phyloP scores from a whole-genome alignment of 2,888 invertebrate species.

The Sussaba pulchella region DNA sequence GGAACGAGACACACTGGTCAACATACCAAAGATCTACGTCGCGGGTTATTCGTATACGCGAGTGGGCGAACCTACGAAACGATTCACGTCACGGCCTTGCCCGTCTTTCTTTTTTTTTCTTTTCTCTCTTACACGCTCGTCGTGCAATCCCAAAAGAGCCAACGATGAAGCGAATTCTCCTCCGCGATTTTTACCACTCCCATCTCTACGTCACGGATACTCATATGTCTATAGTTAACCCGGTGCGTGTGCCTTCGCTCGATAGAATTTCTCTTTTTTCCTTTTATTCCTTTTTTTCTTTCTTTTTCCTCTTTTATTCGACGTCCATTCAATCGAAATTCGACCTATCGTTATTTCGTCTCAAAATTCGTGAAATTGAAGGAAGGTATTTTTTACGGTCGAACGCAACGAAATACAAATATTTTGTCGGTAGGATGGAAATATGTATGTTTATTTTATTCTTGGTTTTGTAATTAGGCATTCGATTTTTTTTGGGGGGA shows the following conservation, averaged over 20 bases:
- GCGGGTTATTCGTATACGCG: conserved; percentile 68
- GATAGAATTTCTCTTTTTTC: not conserved
- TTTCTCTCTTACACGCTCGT: conserved; percentile 14
- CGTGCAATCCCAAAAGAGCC: not conserved
- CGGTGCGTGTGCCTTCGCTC: too few species aligned
- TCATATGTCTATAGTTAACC: not conserved
- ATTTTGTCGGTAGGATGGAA: too few species aligned
- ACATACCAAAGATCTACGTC: conserved; percentile 61
- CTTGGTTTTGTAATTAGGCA: too few species aligned
- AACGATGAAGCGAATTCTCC: not conserved
- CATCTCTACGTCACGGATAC: not conserved
- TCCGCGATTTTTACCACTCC: not conserved
- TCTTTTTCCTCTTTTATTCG: too few species aligned
- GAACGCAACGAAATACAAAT: too few species aligned
- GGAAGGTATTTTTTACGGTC: too few species aligned
- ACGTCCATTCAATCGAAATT: too few species aligned
- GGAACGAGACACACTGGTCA: conserved; percentile 34
- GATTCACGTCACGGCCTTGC: conserved; percentile 67
- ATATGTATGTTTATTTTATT: too few species aligned
- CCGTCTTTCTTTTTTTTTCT: not conserved
- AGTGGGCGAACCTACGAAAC: conserved; percentile 65
- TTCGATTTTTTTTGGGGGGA: too few species aligned
- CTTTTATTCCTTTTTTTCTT: too few species aligned
- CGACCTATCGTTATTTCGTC: too few species aligned
- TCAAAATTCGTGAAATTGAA: too few species aligned